A percentile compares a stretch with the other conserved stretches of the same genome.
These are phyloP conservation scores for Vulpes lagopus DNA, from an alignment of 2,113 vertebrate genomes.

Conservation along the genomic window DNA sequence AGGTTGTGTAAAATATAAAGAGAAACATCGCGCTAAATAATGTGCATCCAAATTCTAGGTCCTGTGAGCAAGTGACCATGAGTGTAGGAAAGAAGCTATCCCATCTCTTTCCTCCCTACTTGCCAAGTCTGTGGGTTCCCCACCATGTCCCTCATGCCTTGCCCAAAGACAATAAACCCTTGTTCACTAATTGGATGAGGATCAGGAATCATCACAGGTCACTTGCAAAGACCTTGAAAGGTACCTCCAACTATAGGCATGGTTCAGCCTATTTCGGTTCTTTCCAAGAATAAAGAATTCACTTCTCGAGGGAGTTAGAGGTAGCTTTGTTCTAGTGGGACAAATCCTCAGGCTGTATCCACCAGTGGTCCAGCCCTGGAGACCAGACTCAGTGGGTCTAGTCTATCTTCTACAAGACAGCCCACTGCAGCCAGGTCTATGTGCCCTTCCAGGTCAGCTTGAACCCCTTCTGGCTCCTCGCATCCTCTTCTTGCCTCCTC, in stretches of 20 bases:
- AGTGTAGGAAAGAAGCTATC: too few species aligned
- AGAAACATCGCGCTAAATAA: not conserved
- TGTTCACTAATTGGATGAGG: not conserved
- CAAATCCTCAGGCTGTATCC: not conserved
- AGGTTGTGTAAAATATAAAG: not conserved
- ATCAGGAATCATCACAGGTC: not conserved
- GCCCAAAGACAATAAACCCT: not conserved
- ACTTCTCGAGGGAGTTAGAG: not conserved
- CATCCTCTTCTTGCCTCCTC: not conserved
- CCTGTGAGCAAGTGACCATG: not conserved
- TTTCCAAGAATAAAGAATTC: not conserved
- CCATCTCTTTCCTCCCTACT: not conserved
- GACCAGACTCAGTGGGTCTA: not conserved
- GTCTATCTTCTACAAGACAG: not conserved
- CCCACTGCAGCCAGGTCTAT: not conserved
- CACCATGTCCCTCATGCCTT: not conserved
- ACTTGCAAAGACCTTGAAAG: not conserved
- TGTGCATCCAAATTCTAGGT: not conserved
- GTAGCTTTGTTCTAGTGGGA: not conserved
- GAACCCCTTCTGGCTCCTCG: not conserved
- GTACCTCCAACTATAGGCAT: rapidly evolving
- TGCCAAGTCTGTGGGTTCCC: not conserved
- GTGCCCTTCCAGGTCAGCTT: not conserved
- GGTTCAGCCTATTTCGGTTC: not conserved
- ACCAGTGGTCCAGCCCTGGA: not conserved